phyloP scores from a whole-genome alignment of 2,113 vertebrate species.

The Notothenia coriiceps region DNA sequence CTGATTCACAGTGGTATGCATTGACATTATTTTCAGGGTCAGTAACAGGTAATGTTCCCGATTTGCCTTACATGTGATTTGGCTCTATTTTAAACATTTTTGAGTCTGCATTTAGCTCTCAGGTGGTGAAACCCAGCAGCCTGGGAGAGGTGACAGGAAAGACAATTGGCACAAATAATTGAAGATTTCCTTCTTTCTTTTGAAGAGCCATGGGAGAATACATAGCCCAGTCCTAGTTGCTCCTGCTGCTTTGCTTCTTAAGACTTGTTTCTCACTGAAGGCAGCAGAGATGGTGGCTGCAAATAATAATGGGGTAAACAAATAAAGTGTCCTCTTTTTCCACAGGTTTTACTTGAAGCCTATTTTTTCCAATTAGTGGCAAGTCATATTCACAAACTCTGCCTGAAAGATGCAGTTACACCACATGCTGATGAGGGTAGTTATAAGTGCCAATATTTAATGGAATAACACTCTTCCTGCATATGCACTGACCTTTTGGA shows the following conservation, averaged over 20 bases:
- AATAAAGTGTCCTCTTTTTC: background rate
- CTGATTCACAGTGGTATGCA: background rate
- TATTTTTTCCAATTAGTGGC: background rate
- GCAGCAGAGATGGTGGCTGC: background rate
- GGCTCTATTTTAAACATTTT: background rate
- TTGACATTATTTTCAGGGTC: background rate
- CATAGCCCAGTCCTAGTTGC: background rate
- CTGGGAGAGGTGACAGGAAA: background rate
- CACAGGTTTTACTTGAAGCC: background rate
- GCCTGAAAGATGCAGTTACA: background rate
- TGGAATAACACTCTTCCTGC: no score
- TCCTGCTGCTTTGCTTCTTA: constrained; percentile 9
- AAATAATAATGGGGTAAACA: background rate
- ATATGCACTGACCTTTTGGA: background rate
- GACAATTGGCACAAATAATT: background rate
- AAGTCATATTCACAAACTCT: background rate
- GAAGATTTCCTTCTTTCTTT: background rate
- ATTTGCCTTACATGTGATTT: background rate
- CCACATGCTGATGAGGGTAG: background rate
- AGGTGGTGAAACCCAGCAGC: background rate
- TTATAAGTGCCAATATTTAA: background rate
- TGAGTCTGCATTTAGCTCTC: background rate
- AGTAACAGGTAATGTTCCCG: background rate
- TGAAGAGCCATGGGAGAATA: background rate
- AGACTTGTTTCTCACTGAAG: background rate